Percentiles rank a stretch among this genome's conserved stretches.
Evolutionary conservation across 2,797 vertebrate genomes (phyloP).

Genomic region (Ctenopoma multispine): DNA sequence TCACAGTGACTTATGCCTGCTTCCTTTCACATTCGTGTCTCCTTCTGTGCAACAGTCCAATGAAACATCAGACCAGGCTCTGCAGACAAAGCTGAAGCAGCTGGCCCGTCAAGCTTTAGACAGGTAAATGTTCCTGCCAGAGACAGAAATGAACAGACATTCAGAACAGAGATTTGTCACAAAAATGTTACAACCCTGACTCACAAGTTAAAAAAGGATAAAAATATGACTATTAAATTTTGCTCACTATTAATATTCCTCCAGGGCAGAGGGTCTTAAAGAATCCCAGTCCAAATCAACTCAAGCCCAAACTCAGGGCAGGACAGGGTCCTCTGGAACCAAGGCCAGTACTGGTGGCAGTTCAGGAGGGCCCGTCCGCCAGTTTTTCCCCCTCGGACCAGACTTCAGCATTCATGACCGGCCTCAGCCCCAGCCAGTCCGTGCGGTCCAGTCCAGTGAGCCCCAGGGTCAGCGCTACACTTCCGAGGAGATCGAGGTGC

Average conservation of each 20-base stretch:
- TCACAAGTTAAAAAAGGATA: no score
- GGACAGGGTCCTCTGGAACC: slow-evolving; percentile 73
- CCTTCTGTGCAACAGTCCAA: slow-evolving; percentile 85
- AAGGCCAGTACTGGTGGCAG: slow-evolving; percentile 70
- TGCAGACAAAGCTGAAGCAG: slow-evolving; percentile 96
- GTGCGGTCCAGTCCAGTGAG: slow-evolving; percentile 90
- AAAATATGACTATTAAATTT: no score
- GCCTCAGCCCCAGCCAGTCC: slow-evolving; percentile 86
- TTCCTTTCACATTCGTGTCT: slow-evolving; percentile 14
- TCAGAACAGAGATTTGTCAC: no score
- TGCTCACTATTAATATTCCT: not conserved
- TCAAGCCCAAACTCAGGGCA: slow-evolving; percentile 85
- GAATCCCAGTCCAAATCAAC: slow-evolving; percentile 87
- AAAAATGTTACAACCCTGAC: no score
- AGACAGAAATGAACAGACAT: no score
- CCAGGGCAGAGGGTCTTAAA: slow-evolving; percentile 95
- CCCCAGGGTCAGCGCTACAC: slow-evolving; percentile 93
- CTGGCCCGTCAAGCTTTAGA: slow-evolving; percentile 95
- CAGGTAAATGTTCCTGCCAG: slow-evolving; percentile 80
- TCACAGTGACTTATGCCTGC: not conserved
- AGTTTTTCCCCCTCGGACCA: slow-evolving; percentile 91
- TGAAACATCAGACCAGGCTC: slow-evolving; percentile 91
- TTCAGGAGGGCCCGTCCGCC: slow-evolving; percentile 80
- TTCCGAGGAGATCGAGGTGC: slow-evolving; percentile 95
- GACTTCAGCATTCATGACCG: slow-evolving; percentile 92